These are phyloP conservation scores for Eilema depressum DNA, from an alignment of 2,888 invertebrate species.

Conservation along the genomic window DNA sequence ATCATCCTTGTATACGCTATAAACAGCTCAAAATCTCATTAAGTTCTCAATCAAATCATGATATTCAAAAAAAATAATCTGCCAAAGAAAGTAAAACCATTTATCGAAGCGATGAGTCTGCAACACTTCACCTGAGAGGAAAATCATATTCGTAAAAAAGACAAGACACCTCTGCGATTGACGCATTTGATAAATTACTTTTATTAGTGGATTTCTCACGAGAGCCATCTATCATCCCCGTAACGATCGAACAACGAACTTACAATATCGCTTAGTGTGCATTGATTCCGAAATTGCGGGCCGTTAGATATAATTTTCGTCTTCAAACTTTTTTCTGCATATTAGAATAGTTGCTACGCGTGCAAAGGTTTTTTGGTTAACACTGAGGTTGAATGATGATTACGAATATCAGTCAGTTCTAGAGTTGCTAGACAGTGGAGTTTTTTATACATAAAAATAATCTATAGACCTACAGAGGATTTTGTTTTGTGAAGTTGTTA, in stretches of 20 bases:
- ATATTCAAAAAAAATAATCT: not conserved
- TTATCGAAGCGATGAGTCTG: conserved; percentile 21
- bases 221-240: conserved; percentile 62
- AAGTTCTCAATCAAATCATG: not conserved
- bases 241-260: conserved; percentile 50
- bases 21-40: not conserved
- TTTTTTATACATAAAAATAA: too few relatives aligned
- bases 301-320: conserved; percentile 17
- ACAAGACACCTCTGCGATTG: conserved; percentile 59
- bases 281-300: conserved; percentile 47
- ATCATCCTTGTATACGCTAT: not conserved
- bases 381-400: too few relatives aligned
- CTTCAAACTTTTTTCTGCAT: not conserved
- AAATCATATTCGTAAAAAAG: conserved; percentile 45
- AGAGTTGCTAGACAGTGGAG: too few relatives aligned
- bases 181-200: conserved; percentile 76
- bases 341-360: not conserved
- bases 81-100: conserved; percentile 4
- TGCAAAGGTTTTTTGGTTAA: too few relatives aligned
- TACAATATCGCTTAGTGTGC: conserved; percentile 46
- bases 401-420: too few relatives aligned
- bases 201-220: conserved; percentile 69
- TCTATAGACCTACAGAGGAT: too few relatives aligned
- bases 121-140: conserved; percentile 41
- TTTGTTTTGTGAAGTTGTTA: too few relatives aligned